Evolutionary conservation across 2,113 vertebrate genomes (phyloP).

Genomic region (Chaetodon trifascialis): DNA sequence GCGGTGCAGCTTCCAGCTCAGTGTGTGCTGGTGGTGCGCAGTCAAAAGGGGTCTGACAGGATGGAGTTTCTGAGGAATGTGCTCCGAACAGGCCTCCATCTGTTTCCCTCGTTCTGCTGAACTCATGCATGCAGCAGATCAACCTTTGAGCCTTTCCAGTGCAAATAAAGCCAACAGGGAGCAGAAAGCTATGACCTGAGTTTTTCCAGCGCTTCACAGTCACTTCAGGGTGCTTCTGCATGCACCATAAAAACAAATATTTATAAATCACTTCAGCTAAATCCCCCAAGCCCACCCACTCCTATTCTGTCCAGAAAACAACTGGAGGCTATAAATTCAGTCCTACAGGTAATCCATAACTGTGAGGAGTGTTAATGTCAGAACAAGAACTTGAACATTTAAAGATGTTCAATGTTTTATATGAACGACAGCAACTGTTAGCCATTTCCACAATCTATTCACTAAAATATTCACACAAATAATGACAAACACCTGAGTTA

Average conservation of each 20-base stretch:
- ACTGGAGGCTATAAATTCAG: background rate
- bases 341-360: background rate
- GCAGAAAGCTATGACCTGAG: background rate
- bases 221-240: background rate
- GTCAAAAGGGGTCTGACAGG: constrained; percentile 29
- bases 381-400: background rate
- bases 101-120: constrained; percentile 65
- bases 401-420: background rate
- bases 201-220: background rate
- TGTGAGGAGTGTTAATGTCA: background rate
- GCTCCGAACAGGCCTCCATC: constrained; percentile 60
- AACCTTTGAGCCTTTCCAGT: constrained; percentile 41
- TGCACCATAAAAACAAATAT: background rate
- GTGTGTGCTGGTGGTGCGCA: background rate
- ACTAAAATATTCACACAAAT: no score
- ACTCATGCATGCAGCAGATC: constrained; percentile 34
- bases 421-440: background rate
- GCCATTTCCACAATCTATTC: background rate
- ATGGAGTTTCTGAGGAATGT: constrained; percentile 59
- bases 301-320: background rate
- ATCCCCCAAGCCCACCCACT: background rate
- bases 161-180: constrained; percentile 44
- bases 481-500: background rate
- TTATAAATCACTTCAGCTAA: background rate
- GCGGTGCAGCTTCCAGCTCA: background rate